These are phyloP conservation scores for Eudemis profundana DNA, from an alignment of 2,888 invertebrate genomes.

Conservation along the genomic window DNA sequence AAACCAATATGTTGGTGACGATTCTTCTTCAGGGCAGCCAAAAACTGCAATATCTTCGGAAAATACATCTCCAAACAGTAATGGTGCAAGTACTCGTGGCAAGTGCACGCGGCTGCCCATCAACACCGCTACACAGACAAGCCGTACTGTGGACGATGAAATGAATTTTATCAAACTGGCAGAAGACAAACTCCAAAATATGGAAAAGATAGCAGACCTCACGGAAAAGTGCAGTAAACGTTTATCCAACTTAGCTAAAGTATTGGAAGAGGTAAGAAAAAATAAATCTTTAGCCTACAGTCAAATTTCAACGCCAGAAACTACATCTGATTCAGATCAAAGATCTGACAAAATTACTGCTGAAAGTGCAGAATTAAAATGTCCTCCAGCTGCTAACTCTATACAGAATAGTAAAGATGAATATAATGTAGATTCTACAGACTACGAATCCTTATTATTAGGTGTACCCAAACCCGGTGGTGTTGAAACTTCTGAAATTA, in stretches of 20 bases:
- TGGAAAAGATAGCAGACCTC: constrained; percentile 80
- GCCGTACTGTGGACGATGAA: constrained; percentile 62
- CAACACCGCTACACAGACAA: constrained; percentile 72
- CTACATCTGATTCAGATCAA: constrained; percentile 68
- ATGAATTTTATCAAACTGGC: constrained; percentile 71
- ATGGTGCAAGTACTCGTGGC: background rate
- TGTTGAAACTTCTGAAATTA: constrained; percentile 49
- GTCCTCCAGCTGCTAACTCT: constrained; percentile 46
- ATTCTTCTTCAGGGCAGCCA: background rate
- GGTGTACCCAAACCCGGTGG: constrained; percentile 69
- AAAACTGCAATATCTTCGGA: constrained; percentile 5
- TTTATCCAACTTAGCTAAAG: constrained; percentile 77
- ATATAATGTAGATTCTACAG: constrained; percentile 48
- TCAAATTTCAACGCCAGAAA: constrained; percentile 71
- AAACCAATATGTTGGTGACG: constrained; percentile 11
- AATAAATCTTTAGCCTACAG: constrained; percentile 76
- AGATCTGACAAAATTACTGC: constrained; percentile 59
- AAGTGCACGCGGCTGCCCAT: constrained; percentile 52
- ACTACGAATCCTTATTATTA: constrained; percentile 62
- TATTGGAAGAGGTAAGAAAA: constrained; percentile 78
- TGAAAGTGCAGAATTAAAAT: constrained; percentile 45
- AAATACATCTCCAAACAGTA: constrained; percentile 8
- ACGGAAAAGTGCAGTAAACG: constrained; percentile 80
- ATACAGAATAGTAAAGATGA: constrained; percentile 42
- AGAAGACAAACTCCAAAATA: constrained; percentile 77